These are phyloP conservation scores for Dendrolimus punctatus DNA, from an alignment of 1,140 invertebrate genomes.

Conservation along the genomic window DNA sequence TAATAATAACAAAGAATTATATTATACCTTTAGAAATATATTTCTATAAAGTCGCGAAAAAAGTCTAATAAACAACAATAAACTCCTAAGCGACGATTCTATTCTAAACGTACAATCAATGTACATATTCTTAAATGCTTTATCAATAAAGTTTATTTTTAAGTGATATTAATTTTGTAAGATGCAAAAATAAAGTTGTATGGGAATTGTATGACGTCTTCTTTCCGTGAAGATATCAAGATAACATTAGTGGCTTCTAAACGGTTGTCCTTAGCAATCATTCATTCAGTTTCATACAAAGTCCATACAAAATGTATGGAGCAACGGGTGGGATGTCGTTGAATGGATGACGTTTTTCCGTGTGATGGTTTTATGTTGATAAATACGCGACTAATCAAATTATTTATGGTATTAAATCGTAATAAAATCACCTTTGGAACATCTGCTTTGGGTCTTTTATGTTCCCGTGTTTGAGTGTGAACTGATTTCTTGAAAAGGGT, in stretches of 20 bases:
- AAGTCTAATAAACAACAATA: no score
- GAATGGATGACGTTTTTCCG: conserved; percentile 53
- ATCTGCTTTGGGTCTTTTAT: conserved; percentile 28
- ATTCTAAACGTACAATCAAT: no score
- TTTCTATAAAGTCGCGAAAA: no score
- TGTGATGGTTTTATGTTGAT: conserved; percentile 59
- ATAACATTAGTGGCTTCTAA: conserved; percentile 70
- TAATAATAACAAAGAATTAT: no score
- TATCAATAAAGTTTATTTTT: no score
- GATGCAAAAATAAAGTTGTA: no score
- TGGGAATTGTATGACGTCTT: not conserved
- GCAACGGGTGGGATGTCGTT: conserved; percentile 30
- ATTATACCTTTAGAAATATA: no score
- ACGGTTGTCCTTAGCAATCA: conserved; percentile 39
- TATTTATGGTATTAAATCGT: conserved; percentile 67
- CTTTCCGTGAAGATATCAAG: conserved; percentile 53
- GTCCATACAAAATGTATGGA: conserved; percentile 6
- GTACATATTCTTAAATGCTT: no score
- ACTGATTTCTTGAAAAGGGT: no score
- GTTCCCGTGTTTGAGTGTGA: not conserved
- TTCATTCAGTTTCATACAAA: no score
- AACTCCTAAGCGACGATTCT: no score
- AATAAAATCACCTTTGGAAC: conserved; percentile 39
- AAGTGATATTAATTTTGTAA: no score
- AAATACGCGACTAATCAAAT: conserved; percentile 70